A percentile compares a stretch with the other conserved stretches of the same genome.
Conservation (phyloP, 2,888 invertebrate genomes). For the Bellardia pandia region DNA sequence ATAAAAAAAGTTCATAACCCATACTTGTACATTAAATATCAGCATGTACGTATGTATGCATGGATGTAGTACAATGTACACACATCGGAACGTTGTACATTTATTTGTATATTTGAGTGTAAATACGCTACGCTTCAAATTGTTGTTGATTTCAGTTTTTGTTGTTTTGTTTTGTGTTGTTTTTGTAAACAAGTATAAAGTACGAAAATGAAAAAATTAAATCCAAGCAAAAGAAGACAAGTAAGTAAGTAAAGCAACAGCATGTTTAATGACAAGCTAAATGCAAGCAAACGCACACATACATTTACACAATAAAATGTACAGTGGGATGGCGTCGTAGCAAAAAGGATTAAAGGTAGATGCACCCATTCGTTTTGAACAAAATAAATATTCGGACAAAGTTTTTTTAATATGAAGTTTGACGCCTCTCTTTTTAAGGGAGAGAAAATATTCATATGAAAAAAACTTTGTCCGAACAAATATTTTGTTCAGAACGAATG, state of each 20-base stretch:
- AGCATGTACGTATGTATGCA: neutral
- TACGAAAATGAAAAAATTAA: constrained; percentile 47
- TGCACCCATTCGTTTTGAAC: too few species aligned
- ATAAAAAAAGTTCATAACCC: constrained; percentile 65
- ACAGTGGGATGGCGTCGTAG: constrained; percentile 20
- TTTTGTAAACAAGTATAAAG: constrained; percentile 57
- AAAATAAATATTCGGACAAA: too few species aligned
- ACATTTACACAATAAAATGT: constrained; percentile 20
- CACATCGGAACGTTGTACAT: neutral
- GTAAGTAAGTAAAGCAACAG: constrained; percentile 55
- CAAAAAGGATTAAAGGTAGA: constrained; percentile 10
- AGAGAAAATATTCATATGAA: too few species aligned
- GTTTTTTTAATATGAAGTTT: too few species aligned
- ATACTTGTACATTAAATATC: constrained; percentile 55
- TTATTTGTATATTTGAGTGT: constrained; percentile 28
- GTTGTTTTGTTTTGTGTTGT: constrained; percentile 9
- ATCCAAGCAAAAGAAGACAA: constrained; percentile 59
- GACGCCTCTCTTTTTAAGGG: too few species aligned
- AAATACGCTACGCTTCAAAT: constrained; percentile 50
- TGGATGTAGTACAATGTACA: neutral
- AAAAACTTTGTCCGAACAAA: too few species aligned
- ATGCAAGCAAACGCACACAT: constrained; percentile 53
- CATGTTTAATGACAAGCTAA: constrained; percentile 55
- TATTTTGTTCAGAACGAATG: too few species aligned
- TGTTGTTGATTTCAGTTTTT: constrained; percentile 17